phyloP scores from a whole-genome alignment of 1,140 invertebrate species.

The Aradophagus sp. region DNA sequence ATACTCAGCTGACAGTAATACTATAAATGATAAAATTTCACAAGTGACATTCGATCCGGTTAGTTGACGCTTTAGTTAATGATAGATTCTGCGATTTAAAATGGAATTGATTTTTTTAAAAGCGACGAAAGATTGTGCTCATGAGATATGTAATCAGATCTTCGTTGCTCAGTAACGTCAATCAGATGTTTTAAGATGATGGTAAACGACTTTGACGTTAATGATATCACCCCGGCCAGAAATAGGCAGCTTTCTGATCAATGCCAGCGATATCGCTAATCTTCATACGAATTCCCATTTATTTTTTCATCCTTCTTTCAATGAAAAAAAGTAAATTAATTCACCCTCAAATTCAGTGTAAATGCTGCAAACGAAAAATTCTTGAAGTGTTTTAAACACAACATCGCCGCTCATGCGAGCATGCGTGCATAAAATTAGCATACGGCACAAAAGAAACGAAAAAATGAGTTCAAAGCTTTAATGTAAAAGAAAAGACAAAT shows the following conservation, averaged over 20 bases:
- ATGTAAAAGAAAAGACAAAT: not conserved
- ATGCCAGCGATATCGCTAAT: constrained; percentile 32
- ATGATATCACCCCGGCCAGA: constrained; percentile 35
- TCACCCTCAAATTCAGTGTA: not conserved
- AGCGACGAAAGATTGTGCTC: constrained; percentile 38
- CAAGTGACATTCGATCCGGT: constrained; percentile 38
- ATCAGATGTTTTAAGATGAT: constrained; percentile 56
- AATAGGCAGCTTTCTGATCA: constrained; percentile 28
- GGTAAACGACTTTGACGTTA: constrained; percentile 54
- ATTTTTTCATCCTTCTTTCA: constrained; percentile 6
- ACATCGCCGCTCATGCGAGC: not conserved
- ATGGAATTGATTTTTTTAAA: constrained; percentile 58
- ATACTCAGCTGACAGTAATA: constrained; percentile 8
- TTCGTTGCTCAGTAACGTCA: constrained; percentile 48
- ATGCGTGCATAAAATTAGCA: not conserved
- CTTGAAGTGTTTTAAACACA: no score
- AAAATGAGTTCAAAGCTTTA: constrained; percentile 7
- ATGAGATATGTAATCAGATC: constrained; percentile 54
- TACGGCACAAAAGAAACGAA: constrained; percentile 2
- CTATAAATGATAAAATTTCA: constrained; percentile 43
- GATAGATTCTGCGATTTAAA: constrained; percentile 48
- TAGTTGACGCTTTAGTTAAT: constrained; percentile 28
- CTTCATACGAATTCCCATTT: constrained; percentile 23
- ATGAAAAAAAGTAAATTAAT: not conserved
- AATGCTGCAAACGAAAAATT: constrained; percentile 5